These are phyloP conservation scores for Cryptomyrus ogoouensis DNA, from an alignment of 2,113 vertebrate genomes.

Conservation along the genomic window DNA sequence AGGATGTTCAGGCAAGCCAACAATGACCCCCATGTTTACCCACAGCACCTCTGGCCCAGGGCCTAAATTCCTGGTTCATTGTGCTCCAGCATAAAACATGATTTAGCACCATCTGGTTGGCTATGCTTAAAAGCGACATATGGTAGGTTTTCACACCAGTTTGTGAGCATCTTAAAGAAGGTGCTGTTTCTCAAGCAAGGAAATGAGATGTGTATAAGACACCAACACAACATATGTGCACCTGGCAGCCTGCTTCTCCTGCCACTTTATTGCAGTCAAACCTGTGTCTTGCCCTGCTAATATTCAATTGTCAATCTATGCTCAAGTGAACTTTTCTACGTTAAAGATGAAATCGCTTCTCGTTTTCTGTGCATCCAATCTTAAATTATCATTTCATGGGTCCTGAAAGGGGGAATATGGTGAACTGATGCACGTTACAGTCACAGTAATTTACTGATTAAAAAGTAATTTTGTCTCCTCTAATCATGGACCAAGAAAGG, in stretches of 20 bases:
- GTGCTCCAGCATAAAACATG: neutral
- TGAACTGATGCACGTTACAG: neutral
- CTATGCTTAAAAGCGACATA: neutral
- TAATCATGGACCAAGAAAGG: constrained; percentile 43
- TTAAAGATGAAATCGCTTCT: neutral
- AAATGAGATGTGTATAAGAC: neutral
- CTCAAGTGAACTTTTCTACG: neutral
- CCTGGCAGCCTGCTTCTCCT: neutral
- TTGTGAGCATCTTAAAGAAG: neutral
- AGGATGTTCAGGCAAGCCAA: neutral
- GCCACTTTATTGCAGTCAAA: neutral
- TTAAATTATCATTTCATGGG: neutral
- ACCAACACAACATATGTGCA: neutral
- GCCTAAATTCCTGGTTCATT: neutral
- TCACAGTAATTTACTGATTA: constrained; percentile 20
- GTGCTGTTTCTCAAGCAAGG: neutral
- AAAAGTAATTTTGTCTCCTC: constrained; percentile 36
- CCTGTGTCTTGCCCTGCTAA: neutral
- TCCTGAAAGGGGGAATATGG: neutral
- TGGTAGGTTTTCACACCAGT: neutral
- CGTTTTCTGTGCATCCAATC: neutral
- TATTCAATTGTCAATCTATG: neutral
- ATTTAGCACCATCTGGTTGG: neutral
- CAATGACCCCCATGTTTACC: neutral
- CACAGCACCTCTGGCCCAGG: neutral